phyloP scores from a whole-genome alignment of 2,888 invertebrate species.

The Labia minor region DNA sequence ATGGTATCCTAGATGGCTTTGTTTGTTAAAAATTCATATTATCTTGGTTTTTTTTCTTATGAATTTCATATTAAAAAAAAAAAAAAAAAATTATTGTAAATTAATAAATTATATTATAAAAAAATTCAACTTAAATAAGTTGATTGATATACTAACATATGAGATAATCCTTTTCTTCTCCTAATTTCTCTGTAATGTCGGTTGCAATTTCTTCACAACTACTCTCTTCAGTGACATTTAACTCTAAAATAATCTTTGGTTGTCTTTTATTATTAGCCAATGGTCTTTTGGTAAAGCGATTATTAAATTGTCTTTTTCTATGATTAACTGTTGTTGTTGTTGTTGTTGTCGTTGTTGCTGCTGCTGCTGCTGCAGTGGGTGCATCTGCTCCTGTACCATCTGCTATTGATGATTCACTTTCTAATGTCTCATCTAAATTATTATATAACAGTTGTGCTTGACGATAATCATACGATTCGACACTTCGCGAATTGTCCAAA shows the following conservation, averaged over 20 bases:
- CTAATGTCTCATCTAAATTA: neutral
- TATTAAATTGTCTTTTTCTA: constrained; percentile 15
- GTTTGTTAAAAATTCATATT: too few relatives aligned
- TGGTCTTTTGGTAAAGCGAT: neutral
- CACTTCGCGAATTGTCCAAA: constrained; percentile 49
- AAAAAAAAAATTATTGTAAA: too few relatives aligned
- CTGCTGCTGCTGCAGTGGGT: constrained; percentile 44
- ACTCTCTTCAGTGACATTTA: constrained; percentile 43
- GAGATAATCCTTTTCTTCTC: constrained; percentile 61
- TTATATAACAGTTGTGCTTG: constrained; percentile 22
- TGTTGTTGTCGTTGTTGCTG: neutral
- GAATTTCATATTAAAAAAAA: too few relatives aligned
- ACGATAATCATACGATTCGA: constrained; percentile 66
- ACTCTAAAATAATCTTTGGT: constrained; percentile 47
- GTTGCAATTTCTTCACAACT: constrained; percentile 49
- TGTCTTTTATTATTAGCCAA: constrained; percentile 44
- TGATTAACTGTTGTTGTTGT: too few relatives aligned
- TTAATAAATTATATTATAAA: constrained; percentile 15
- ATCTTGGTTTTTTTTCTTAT: too few relatives aligned
- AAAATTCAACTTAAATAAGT: too few relatives aligned
- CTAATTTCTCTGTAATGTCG: constrained; percentile 62
- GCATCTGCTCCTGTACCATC: constrained; percentile 48
- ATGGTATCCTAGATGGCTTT: too few relatives aligned
- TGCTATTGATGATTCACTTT: constrained; percentile 48
- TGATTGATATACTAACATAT: constrained; percentile 49